phyloP scores from a whole-genome alignment of 2,797 vertebrate genomes.

The Mallotus villosus region DNA sequence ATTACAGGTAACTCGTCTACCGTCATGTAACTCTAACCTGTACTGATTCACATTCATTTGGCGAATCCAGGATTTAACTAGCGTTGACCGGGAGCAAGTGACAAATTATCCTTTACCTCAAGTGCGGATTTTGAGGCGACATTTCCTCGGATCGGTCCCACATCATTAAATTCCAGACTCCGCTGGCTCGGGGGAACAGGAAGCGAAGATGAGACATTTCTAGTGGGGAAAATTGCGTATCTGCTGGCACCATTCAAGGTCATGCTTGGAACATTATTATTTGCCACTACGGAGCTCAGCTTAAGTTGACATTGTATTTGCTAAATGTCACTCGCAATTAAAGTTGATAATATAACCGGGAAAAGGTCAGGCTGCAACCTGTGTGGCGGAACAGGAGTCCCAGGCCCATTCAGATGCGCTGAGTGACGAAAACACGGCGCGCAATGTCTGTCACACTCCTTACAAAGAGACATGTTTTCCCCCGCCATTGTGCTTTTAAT shows the following conservation, averaged over 20 bases:
- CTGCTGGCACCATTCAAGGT: constrained; percentile 59
- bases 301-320: constrained; percentile 74
- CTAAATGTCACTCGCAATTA: constrained; percentile 83
- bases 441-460: constrained; percentile 56
- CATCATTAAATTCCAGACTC: constrained; percentile 40
- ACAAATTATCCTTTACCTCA: constrained; percentile 13
- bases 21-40: constrained; percentile 11
- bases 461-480: constrained; percentile 69
- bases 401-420: constrained; percentile 49
- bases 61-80: constrained; percentile 17
- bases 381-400: constrained; percentile 47
- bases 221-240: constrained; percentile 47
- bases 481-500: constrained; percentile 75
- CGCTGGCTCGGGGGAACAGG: constrained; percentile 10
- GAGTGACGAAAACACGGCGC: constrained; percentile 26
- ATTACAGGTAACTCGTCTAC: background rate
- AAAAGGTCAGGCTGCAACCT: constrained; percentile 76
- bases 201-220: constrained; percentile 23
- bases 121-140: constrained; percentile 18
- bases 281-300: constrained; percentile 58
- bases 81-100: constrained; percentile 15
- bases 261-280: constrained; percentile 66
- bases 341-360: constrained; percentile 75
- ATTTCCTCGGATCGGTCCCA: constrained; percentile 9
- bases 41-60: constrained; percentile 2